Percentiles rank a stretch among this genome's conserved stretches.
These are phyloP conservation scores for Mohoua ochrocephala DNA, from an alignment of 2,113 vertebrate genomes.

Conservation along the genomic window DNA sequence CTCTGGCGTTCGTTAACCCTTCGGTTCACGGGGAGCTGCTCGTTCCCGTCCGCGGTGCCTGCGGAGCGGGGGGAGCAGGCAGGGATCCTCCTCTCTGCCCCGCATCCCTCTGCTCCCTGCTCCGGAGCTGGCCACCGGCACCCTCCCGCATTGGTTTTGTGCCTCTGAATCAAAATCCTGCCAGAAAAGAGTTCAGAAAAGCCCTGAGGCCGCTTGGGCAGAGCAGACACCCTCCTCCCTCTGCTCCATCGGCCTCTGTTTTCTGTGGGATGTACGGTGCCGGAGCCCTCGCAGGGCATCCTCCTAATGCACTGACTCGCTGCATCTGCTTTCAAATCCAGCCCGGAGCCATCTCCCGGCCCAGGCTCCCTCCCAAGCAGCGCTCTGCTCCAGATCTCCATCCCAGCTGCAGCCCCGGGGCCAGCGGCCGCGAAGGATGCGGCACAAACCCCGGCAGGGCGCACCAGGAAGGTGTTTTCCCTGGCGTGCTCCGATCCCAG, in stretches of 20 bases:
- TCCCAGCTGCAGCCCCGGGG: background rate
- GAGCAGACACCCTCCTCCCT: background rate
- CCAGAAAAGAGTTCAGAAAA: background rate
- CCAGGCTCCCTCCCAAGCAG: background rate
- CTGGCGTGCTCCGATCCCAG: background rate
- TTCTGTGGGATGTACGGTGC: background rate
- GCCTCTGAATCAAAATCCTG: background rate
- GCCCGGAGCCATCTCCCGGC: background rate
- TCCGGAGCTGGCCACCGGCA: accelerated
- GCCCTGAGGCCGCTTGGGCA: background rate
- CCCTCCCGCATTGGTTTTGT: background rate
- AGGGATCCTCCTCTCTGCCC: background rate
- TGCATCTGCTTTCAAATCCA: background rate
- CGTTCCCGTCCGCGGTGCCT: accelerated
- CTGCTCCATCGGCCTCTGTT: accelerated
- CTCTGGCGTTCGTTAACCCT: background rate
- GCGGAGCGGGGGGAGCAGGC: accelerated
- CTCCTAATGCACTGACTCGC: accelerated
- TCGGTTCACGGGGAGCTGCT: background rate
- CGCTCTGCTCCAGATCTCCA: background rate
- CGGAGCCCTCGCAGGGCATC: background rate
- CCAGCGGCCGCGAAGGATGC: background rate
- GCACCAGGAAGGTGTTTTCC: background rate
- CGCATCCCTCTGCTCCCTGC: background rate
- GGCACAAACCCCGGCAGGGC: background rate